Conservation (phyloP, 2,888 invertebrate species). For the Prionchulus punctatus region DNA sequence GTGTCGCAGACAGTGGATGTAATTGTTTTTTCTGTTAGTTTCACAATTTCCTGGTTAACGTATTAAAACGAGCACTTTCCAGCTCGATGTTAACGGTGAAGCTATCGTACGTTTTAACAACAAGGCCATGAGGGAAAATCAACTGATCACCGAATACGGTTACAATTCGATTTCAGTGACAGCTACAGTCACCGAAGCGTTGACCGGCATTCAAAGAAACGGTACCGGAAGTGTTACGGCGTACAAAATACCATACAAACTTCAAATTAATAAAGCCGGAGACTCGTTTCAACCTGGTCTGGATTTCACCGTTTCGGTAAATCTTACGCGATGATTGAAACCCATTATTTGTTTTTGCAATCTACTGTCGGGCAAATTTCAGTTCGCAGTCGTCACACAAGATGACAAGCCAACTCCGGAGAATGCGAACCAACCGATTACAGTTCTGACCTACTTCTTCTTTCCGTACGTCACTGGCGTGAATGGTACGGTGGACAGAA, state of each 20-base stretch:
- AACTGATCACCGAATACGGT: conserved; percentile 53
- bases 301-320: conserved; percentile 62
- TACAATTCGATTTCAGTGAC: conserved; percentile 62
- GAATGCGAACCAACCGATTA: conserved; percentile 15
- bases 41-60: not conserved
- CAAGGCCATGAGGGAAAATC: conserved; percentile 23
- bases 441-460: conserved; percentile 23
- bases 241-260: conserved; percentile 57
- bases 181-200: conserved; percentile 71
- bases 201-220: conserved; percentile 51
- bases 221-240: conserved; percentile 46
- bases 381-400: conserved; percentile 9
- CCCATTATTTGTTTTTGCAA: too few relatives aligned
- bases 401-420: conserved; percentile 11
- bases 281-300: conserved; percentile 75
- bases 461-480: conserved; percentile 24
- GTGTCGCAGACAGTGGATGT: conserved; percentile 6
- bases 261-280: conserved; percentile 60
- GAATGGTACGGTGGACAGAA: too few relatives aligned
- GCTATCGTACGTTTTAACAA: conserved; percentile 25
- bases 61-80: not conserved
- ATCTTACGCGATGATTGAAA: conserved; percentile 23
- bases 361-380: too few relatives aligned
- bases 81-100: conserved; percentile 19
- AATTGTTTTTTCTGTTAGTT: not conserved